Conservation (phyloP, 2,888 invertebrate species). For the Volucella inflata region DNA sequence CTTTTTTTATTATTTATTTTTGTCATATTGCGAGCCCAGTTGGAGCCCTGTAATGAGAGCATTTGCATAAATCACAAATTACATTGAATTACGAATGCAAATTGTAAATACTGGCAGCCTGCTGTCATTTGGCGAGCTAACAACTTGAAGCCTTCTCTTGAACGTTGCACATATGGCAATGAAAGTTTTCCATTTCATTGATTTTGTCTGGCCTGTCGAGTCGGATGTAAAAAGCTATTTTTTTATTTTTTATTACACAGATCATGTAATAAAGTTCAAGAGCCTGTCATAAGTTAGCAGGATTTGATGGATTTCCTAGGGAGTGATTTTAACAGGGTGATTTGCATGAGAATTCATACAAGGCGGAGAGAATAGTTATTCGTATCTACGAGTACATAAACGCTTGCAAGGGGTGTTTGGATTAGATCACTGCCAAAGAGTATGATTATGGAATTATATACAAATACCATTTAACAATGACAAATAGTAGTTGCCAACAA, state of each 20-base stretch:
- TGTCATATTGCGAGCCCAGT: constrained; percentile 42
- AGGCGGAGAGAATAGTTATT: not conserved
- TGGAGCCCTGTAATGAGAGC: constrained; percentile 58
- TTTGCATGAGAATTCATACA: not conserved
- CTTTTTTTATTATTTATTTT: not conserved
- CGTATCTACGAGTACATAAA: too few species aligned
- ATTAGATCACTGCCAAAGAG: too few species aligned
- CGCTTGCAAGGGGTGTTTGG: too few species aligned
- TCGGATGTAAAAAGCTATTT: constrained; percentile 34
- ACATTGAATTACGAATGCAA: constrained; percentile 56
- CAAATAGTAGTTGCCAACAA: too few species aligned
- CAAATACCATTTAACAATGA: too few species aligned
- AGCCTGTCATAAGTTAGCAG: not conserved
- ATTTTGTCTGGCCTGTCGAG: constrained; percentile 30
- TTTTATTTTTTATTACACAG: not conserved
- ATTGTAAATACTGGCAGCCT: constrained; percentile 67
- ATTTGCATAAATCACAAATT: constrained; percentile 73
- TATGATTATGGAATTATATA: too few species aligned
- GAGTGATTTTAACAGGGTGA: too few species aligned
- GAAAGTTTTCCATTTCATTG: constrained; percentile 30
- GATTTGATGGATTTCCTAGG: too few species aligned
- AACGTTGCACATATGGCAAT: not conserved
- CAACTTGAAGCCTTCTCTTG: constrained; percentile 25
- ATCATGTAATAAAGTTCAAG: constrained; percentile 12
- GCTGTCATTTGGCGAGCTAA: constrained; percentile 64